phyloP scores from a whole-genome alignment of 2,888 invertebrate genomes.

The Arenicola marina region DNA sequence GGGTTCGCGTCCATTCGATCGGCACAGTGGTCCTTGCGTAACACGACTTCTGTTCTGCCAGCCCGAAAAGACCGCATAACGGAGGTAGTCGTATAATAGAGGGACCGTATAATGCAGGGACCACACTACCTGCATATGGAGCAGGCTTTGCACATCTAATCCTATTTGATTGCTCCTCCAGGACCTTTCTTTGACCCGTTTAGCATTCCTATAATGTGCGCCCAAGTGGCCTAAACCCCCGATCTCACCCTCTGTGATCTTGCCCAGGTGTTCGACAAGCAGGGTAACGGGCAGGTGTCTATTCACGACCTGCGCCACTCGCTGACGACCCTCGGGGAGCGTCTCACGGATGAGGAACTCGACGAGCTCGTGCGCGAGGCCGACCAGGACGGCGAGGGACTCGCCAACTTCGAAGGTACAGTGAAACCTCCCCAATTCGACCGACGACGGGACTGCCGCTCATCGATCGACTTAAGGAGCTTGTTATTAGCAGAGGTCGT shows the following conservation, averaged over 20 bases:
- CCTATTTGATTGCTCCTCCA: neutral
- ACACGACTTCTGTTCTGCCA: no score
- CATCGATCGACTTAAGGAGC: no score
- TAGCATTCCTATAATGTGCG: neutral
- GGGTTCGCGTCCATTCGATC: no score
- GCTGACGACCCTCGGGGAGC: constrained; percentile 32
- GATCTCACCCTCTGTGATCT: neutral
- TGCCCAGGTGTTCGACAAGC: constrained; percentile 31
- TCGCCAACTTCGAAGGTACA: constrained; percentile 25
- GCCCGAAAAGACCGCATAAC: no score
- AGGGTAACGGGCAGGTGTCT: constrained; percentile 27
- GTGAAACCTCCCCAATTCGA: no score
- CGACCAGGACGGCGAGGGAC: constrained; percentile 32
- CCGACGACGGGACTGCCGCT: no score
- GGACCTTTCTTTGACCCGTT: neutral
- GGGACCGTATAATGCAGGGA: no score
- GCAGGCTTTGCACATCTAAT: neutral
- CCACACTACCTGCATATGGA: no score
- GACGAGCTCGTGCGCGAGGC: constrained; percentile 34
- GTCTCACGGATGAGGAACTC: constrained; percentile 30
- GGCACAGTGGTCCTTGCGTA: no score
- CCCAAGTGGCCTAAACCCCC: neutral
- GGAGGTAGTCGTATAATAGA: no score
- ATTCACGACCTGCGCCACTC: constrained; percentile 32
- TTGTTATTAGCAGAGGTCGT: no score